A percentile compares a stretch with the other conserved stretches of the same genome.
Conservation (phyloP, 2,888 invertebrate genomes). For the Stenurella melanura region DNA sequence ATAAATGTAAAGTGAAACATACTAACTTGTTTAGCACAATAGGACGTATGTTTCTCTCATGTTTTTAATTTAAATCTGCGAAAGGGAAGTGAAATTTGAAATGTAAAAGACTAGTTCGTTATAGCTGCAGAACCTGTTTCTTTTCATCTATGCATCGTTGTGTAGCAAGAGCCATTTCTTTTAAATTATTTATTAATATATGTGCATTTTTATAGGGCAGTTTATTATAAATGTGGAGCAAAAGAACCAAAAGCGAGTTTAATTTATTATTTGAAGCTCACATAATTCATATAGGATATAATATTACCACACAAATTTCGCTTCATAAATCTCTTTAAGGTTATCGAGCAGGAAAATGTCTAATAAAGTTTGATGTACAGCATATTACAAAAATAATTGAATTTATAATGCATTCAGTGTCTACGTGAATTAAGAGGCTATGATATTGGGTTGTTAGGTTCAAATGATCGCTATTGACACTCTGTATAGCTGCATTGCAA, state of each 20-base stretch:
- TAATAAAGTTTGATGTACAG: slow-evolving; percentile 21
- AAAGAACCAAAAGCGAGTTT: not conserved
- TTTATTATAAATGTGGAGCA: slow-evolving; percentile 9
- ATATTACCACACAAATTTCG: not conserved
- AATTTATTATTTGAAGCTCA: slow-evolving; percentile 12
- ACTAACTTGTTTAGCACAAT: slow-evolving; percentile 18
- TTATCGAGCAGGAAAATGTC: not conserved
- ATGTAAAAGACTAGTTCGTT: slow-evolving; percentile 8
- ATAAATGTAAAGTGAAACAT: not conserved
- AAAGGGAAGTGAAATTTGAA: slow-evolving; percentile 22
- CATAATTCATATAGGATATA: slow-evolving; percentile 6
- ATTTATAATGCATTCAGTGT: too few relatives aligned
- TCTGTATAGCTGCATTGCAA: too few relatives aligned
- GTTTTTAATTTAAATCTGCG: slow-evolving; percentile 19
- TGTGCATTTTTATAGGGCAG: slow-evolving; percentile 20
- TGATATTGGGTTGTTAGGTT: too few relatives aligned
- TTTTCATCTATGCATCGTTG: slow-evolving; percentile 1
- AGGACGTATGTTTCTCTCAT: slow-evolving; percentile 15
- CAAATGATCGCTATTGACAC: too few relatives aligned
- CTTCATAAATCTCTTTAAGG: not conserved
- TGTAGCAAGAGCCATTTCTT: not conserved
- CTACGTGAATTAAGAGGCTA: too few relatives aligned
- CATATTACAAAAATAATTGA: slow-evolving; percentile 2
- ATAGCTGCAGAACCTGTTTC: slow-evolving; percentile 15
- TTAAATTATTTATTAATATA: slow-evolving; percentile 18